These are phyloP conservation scores for Pitangus sulphuratus DNA, from an alignment of 2,797 vertebrate genomes.

Conservation along the genomic window DNA sequence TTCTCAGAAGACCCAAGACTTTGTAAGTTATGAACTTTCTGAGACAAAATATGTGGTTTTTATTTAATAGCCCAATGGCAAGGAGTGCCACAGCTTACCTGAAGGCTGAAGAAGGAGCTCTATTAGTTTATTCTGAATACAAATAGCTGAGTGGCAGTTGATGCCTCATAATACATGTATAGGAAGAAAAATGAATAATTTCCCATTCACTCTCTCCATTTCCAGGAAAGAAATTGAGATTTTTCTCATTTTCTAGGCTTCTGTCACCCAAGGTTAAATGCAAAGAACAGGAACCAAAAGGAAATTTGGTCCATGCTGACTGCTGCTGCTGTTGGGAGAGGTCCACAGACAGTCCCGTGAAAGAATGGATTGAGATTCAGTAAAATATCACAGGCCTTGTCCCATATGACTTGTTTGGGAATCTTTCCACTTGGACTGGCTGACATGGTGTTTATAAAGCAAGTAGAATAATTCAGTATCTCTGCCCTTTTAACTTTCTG, in stretches of 20 bases:
- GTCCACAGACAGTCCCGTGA: not conserved
- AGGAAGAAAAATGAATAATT: not conserved
- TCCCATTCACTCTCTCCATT: not conserved
- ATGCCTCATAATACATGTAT: not conserved
- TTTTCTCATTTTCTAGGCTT: not conserved
- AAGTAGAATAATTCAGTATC: not conserved
- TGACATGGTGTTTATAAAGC: not conserved
- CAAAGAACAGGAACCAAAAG: not conserved
- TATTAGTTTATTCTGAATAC: not conserved
- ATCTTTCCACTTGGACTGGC: not conserved
- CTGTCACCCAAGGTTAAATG: not conserved
- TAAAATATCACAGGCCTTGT: not conserved
- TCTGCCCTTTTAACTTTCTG: not conserved
- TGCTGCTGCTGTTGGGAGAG: not conserved
- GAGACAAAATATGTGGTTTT: not conserved
- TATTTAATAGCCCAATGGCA: not conserved
- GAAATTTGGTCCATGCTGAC: not conserved
- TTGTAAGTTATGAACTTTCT: not conserved
- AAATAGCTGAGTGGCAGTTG: not conserved
- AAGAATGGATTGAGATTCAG: not conserved
- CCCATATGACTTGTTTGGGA: not conserved
- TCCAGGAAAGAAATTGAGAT: not conserved
- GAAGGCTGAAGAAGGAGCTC: not conserved
- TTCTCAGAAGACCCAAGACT: not conserved
- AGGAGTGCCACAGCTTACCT: not conserved